Evolutionary conservation across 2,888 invertebrate species (phyloP), one percentile per base, ranked within the genome.

Genomic region (Masnerella sp.): DNA sequence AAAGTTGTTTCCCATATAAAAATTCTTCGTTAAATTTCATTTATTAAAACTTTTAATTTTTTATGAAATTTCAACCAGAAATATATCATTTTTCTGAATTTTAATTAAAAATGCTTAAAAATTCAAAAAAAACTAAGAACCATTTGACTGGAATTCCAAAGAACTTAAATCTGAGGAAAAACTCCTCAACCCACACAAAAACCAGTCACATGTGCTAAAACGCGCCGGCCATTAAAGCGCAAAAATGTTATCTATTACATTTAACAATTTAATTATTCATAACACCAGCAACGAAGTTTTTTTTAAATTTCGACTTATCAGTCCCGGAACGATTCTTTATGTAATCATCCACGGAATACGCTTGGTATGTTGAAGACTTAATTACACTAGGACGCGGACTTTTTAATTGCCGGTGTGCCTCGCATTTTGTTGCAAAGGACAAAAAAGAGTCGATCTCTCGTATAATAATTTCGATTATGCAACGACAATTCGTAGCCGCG

Each of bases 241-340:
- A 62, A 20, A 12, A 34, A 42, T 38, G 25, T 38, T 56, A 40
- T 56, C 28, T 25, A 17, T 25, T 32, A 25, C 43, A 49, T 22
- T 52, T 36, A 40, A 25, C 15, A 52, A 36, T 59, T 51, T 38
- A 61, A 69, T 69, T 59, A 61, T 52, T 59, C 59, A 30, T 28
- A 25, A 42, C 14, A 18, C 47, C 9, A 17, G 2, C 8, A 9
- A 25, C 18, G 32, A 7, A 32, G 30, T 17, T 15, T 38, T 22
- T 59, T 67, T 51, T 58, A 45, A 32, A 49, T 56, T 56, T 56
- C 11, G 30, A 11, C 65, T 56, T 65, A 67, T 67, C 67, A 45
- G 42, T 45, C 17, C 20, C 67, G 22, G 54, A 68, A 56, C 38
- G 49, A 62, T 61, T 30, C 14, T 67, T 59, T 68, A 58, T 42